Base-by-base conservation (phyloP, 2,797 vertebrate genomes). In the Cirrhinus molitorella region DNA sequence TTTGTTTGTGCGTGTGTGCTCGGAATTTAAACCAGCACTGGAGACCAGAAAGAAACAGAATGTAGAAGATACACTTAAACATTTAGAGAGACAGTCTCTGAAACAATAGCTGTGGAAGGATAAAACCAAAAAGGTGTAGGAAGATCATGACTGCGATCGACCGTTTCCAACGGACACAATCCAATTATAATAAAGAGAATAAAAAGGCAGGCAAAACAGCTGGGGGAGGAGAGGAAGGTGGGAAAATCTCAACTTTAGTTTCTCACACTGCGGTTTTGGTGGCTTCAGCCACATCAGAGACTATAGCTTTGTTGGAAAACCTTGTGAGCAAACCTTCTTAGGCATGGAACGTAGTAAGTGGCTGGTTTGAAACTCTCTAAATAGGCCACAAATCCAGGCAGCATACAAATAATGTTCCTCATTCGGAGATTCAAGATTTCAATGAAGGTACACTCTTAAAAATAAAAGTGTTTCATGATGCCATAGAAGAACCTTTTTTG, bases 81-180 rank as follows among this genome's bases (percentile, higher is more conserved):
- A 61, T 70, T 84, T 68, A 63, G 71, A 63, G 71, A 65, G 78
- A 47, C 4, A 53, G 49, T 72, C 47, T 49, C 4, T 2, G 51
- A 70, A 71, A 34, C 25, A 59, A 28, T 16, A 19, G 14, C 16
- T n/a, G 53, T 34, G 5, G 6, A 3, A 13, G 47, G 51, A 92
- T 92, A 90, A 90, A 91, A 90, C 88, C 25, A 51, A 63, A 59
- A 37, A 61, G 23, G 12, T 49, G 34, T 23, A 13, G 10, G 23
- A 13, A 59, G 37, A 47, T 63, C 59, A 65, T 61, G 31, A 65
- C 17, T 16, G 9, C 19, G 63, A 37, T 72, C 6, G 1, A 81
- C 2, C 12, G 37, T 72, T 57, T 81, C 14, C 40, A 31, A 28
- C 31, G 65, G 63, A 68, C 34, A 25, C 31, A 49, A 31, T 59